Evolutionary conservation across 2,888 invertebrate species (phyloP).

Genomic region (Hydrotaea cyrtoneurina): DNA sequence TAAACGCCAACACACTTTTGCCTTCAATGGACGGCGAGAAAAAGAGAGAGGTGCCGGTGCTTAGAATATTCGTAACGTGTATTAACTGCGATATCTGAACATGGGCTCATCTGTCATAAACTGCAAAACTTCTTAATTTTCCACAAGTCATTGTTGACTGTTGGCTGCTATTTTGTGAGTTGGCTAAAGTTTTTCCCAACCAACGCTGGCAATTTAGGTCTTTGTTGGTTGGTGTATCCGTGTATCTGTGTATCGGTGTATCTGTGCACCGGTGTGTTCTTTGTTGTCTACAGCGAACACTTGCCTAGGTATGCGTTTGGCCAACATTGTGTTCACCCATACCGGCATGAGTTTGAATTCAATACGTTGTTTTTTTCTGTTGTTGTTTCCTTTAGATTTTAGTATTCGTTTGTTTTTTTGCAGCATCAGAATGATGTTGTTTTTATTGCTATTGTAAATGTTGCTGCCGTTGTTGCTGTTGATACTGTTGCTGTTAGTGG

Average conservation of each 20-base stretch:
- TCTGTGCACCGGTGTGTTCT: conserved; percentile 48
- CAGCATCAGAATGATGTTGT: conserved; percentile 65
- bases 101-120: conserved; percentile 79
- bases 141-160: conserved; percentile 77
- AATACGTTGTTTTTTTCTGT: not conserved
- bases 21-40: conserved; percentile 19
- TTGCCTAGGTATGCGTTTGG: conserved; percentile 20
- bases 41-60: too few species aligned
- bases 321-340: conserved; percentile 35
- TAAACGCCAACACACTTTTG: conserved; percentile 65
- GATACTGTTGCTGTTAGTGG: not conserved
- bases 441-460: conserved; percentile 57
- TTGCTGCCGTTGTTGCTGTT: conserved; percentile 42
- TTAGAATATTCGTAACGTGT: not conserved
- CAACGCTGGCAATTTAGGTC: conserved; percentile 19
- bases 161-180: not conserved
- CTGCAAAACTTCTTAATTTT: conserved; percentile 78
- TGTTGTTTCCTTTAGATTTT: conserved; percentile 3
- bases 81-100: conserved; percentile 68
- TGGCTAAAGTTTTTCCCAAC: conserved; percentile 13
- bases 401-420: too few species aligned
- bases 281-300: conserved; percentile 49
- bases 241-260: not conserved
- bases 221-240: conserved; percentile 26
- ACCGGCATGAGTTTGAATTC: conserved; percentile 32